Evolutionary conservation across 2,888 invertebrate species (phyloP), one percentile per base, ranked within the genome.

Genomic region (Euclidia mi): DNA sequence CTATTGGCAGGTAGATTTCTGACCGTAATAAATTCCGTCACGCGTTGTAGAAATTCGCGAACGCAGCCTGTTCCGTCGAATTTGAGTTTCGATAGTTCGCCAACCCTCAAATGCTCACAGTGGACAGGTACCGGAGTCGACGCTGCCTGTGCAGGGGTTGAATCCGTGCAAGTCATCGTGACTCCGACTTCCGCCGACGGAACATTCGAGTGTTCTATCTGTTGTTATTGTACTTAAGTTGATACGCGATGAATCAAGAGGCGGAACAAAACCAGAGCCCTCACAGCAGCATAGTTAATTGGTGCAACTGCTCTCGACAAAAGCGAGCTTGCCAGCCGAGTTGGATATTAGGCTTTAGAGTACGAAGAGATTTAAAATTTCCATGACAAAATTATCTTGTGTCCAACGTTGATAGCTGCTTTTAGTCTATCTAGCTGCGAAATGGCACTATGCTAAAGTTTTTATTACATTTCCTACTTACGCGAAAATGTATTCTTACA

Each of bases 361-460:
- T 64, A 51, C 60, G 61, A 49, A 68, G 57, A 56, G 68, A 68
- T 67, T 72, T 59, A 25, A 58, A 69, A 72, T 62, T 66, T 57
- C 45, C 71, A 68, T 52, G 73, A 52, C 43, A 51, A 63, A 59
- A 69, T 59, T 69, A 56, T 56, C 50, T 48, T 28, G 12, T 60
- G 66, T 55, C 53, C 55, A 62, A 56, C 48, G 48, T 37, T 45
- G 38, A 29, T 50, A 52, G 41, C 40, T 47, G 66, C 48, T 68
- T 57, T 61, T 55, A 68, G 55, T 35, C 37, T 63, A 41, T 48
- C 17, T 43, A 38, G 40, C 29, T 4, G 3, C 10, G 29, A 37
- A 62, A 62, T 43, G 18, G 18, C 32, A 41, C 48, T 50, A 45
- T 49, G 34, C 37, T 57, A 35, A 44, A 49, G 37, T 44, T 66